Base-by-base conservation (phyloP, 2,888 invertebrate species). In the Dysmachus trigonus region DNA sequence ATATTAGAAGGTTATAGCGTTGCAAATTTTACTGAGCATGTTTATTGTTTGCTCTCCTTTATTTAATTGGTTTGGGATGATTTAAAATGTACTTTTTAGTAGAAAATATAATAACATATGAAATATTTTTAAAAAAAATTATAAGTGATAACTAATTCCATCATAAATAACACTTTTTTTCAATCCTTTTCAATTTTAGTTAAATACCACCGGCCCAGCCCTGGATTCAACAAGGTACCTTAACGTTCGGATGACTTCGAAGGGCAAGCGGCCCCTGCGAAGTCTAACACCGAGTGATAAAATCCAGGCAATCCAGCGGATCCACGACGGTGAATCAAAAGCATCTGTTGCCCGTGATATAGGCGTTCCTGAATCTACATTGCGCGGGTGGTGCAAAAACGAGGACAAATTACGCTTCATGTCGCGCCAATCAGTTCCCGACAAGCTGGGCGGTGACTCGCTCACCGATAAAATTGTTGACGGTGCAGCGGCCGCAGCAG, bases 371-470 rank as follows among this genome's bases (percentile, higher is more conserved):
- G 97, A 97, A 91, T 97, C 96, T 2, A 97, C 97, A 8, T 93
- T 97, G 18, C 94, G 97, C 2, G 97, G 97, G 86, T 97, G 97
- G 97, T 97, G 97, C 92, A 97, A 97, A 91, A 96, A 96, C 90
- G 96, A 96, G 90, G 95, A 96, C 89, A 97, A 97, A 91, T 91
- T 95, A 3, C 92, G 95, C 88, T 94, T 95, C 91, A 95, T 95
- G 90, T 95, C 95, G 35, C 93, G 95, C 10, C 94, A 95, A 89
- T 95, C 95, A 82, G 95, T 95, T 8, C 95, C 95, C 1, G 96
- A 96, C 88, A 95, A 95, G 72, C 89, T 91, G 86, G 90, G 90
- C 79, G 89, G 90, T 8, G 91, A 91, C 86, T 89, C 90, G 13
- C 77, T 91, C 33, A 88, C 89, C 1, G 91, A 92, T 31, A 92